Conservation (phyloP, 2,888 invertebrate species). For the Lymantria dispar region DNA sequence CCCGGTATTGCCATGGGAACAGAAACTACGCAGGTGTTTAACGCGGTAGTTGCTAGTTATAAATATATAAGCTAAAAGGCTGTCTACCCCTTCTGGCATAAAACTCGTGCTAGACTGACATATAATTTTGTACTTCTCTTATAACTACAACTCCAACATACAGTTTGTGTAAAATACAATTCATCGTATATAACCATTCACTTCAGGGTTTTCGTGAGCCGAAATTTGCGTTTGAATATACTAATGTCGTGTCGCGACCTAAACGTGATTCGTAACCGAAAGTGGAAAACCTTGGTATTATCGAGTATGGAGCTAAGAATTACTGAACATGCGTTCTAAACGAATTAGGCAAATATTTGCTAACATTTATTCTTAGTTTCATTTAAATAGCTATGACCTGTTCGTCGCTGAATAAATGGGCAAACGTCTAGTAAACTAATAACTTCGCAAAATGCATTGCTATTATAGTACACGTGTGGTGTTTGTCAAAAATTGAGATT, state of each 20-base stretch:
- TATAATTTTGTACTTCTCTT: too few species aligned
- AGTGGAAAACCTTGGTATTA: slow-evolving; percentile 78
- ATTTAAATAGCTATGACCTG: slow-evolving; percentile 21
- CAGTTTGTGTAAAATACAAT: too few species aligned
- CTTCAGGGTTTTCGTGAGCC: slow-evolving; percentile 33
- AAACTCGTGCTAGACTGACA: too few species aligned
- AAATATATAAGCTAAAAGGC: too few species aligned
- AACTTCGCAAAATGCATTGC: background rate
- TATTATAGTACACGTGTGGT: background rate
- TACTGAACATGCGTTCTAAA: slow-evolving; percentile 52
- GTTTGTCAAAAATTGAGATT: background rate
- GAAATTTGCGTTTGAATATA: slow-evolving; percentile 39
- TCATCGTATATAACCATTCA: too few species aligned
- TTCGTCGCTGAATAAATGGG: slow-evolving; percentile 8
- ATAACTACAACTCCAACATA: too few species aligned
- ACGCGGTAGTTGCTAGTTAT: too few species aligned
- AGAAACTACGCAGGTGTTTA: too few species aligned
- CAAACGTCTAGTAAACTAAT: slow-evolving; percentile 2
- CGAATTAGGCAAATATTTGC: slow-evolving; percentile 54
- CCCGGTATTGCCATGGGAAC: too few species aligned
- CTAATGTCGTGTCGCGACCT: slow-evolving; percentile 43
- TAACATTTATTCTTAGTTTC: slow-evolving; percentile 31
- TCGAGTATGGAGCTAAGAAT: slow-evolving; percentile 55
- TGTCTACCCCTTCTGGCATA: too few species aligned
- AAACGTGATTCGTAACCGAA: slow-evolving; percentile 58